Conservation (phyloP, 1,140 invertebrate species). For the Phortica variegata region DNA sequence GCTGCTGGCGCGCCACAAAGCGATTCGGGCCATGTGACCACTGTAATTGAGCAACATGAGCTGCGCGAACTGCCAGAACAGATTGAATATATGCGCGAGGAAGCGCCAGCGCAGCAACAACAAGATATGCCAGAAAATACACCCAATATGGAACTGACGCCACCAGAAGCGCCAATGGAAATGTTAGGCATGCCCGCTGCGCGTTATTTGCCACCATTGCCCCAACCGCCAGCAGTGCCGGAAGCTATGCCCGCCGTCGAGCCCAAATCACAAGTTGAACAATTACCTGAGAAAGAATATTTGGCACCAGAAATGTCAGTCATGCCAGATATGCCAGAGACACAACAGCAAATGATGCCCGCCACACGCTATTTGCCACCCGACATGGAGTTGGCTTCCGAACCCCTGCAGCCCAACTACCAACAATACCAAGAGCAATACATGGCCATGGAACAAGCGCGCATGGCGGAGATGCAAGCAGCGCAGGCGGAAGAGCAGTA, state of each 20-base stretch:
- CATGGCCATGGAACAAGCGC: too few species aligned
- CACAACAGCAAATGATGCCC: conserved; percentile 9
- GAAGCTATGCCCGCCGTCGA: conserved; percentile 10
- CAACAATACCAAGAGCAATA: conserved; percentile 46
- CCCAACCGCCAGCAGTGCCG: too few species aligned
- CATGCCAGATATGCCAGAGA: too few species aligned
- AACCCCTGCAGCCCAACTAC: conserved; percentile 33
- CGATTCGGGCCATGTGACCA: conserved; percentile 17
- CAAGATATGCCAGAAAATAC: conserved; percentile 22
- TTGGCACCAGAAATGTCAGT: background rate
- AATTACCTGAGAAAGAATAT: background rate
- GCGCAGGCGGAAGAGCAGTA: conserved; percentile 26
- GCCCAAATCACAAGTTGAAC: background rate
- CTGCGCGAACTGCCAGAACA: conserved; percentile 44
- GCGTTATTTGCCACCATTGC: too few species aligned
- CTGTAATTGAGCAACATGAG: conserved; percentile 47
- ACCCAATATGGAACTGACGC: conserved; percentile 34
- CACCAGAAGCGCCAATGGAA: conserved; percentile 21
- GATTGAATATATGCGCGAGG: conserved; percentile 38
- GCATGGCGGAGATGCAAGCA: background rate
- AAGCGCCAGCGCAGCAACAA: conserved; percentile 13
- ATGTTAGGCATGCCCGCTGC: too few species aligned
- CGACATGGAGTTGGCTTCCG: background rate
- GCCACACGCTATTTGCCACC: conserved; percentile 31
- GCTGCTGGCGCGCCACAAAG: background rate